Evolutionary conservation across 1,140 invertebrate species (phyloP).

Genomic region (Magallana gigas): DNA sequence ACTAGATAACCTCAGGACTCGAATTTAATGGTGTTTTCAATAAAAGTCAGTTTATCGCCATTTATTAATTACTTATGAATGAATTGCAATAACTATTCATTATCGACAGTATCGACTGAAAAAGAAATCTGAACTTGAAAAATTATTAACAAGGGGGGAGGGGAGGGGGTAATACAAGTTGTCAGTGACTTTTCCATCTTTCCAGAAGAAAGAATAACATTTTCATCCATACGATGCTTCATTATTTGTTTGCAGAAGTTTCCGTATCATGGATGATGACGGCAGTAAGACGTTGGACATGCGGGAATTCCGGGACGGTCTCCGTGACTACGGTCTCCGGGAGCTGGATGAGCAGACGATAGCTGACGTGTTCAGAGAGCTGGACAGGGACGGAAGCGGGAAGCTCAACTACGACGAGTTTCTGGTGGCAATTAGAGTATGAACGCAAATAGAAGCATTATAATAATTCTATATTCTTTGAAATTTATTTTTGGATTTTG

Average conservation of each 20-base stretch:
- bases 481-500: not conserved
- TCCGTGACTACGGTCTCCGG: conserved; percentile 88
- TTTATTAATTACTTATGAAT: too few relatives aligned
- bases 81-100: too few relatives aligned
- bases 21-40: too few relatives aligned
- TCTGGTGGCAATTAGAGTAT: conserved; percentile 89
- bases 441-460: conserved; percentile 56
- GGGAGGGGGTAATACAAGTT: not conserved
- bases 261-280: conserved; percentile 94
- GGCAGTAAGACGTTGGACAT: conserved; percentile 89
- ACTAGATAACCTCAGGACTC: too few relatives aligned
- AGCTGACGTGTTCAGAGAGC: conserved; percentile 85
- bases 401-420: conserved; percentile 93
- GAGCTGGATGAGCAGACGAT: conserved; percentile 84
- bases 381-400: conserved; percentile 91
- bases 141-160: too few relatives aligned
- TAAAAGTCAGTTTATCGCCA: too few relatives aligned
- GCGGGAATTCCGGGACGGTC: conserved; percentile 90
- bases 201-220: too few relatives aligned
- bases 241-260: conserved; percentile 83
- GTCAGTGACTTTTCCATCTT: not conserved
- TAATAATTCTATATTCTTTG: not conserved
- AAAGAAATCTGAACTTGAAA: too few relatives aligned
- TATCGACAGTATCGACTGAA: too few relatives aligned
- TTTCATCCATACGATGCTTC: not conserved